Evolutionary conservation across 1,140 invertebrate species (phyloP), one percentile per base, ranked within the genome.

Genomic region (Brachionus calyciflorus): DNA sequence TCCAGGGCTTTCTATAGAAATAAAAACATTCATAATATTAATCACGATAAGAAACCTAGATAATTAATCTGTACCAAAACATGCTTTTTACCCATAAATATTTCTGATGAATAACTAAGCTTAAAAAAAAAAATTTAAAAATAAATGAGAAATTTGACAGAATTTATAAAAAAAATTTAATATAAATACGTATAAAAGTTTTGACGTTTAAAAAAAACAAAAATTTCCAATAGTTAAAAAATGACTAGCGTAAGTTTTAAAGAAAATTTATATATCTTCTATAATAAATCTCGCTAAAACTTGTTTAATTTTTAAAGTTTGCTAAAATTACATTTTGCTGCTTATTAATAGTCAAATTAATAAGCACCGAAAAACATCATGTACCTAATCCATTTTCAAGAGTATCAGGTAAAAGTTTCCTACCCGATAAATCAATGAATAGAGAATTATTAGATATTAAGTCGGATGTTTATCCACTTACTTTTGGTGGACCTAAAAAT

Each of bases 371-470:
- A 24, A 41, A 21, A 26, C 37, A n/a, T n/a, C n/a, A 44, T 41
- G 60, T 19, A 5, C 69, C 69, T 19, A 51, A 14, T 9, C 44
- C 46, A 12, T 73, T 73, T 30, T 30, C 28, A 19, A 17, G 69
- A 37, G 33, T 55, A 9, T 65, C 60, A 21, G 60, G 60, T 14
- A 9, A 65, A 44, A 55, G 69, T 37, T 73, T 73, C 24, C 19
- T 73, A 19, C 69, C 69, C 33, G 51, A 73, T 30, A 73, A 73
- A 55, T 44, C 69, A 28, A 49, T 73, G 46, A 73, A 73, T 41
- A 51, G 12, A 1, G 26, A 73, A 51, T 21, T 73, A 4, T 12
- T 73, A 12, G 33, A 40, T 12, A 73, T 55, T 26, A 73, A 73
- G 24, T 9, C 69, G 2, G 19, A 55, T 41, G 46, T 55, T 51